These are phyloP conservation scores for Dasyurus viverrinus DNA, from an alignment of 2,113 vertebrate genomes.

Conservation along the genomic window DNA sequence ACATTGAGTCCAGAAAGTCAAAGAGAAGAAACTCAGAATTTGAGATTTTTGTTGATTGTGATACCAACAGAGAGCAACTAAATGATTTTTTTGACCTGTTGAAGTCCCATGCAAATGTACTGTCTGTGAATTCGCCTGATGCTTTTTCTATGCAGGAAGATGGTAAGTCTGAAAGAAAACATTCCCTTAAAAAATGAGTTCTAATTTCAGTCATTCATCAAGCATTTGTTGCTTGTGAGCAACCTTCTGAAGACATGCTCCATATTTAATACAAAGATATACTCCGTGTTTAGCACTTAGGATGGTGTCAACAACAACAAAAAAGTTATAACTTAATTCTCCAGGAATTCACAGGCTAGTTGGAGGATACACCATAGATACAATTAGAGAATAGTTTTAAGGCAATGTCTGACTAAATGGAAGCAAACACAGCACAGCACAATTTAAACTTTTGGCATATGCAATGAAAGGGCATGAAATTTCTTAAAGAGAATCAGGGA, in stretches of 20 bases:
- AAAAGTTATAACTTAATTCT: constrained; percentile 7
- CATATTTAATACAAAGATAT: not conserved
- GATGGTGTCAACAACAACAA: not conserved
- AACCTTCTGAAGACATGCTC: not conserved
- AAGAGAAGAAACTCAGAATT: constrained; percentile 96
- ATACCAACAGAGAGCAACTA: constrained; percentile 94
- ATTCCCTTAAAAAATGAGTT: not conserved
- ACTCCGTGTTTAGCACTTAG: not conserved
- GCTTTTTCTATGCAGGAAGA: constrained; percentile 86
- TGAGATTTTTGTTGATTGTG: constrained; percentile 97
- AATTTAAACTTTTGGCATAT: not conserved
- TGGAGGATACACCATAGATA: constrained; percentile 10
- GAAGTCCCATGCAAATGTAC: constrained; percentile 89
- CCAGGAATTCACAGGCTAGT: not conserved
- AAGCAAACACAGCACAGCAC: not conserved
- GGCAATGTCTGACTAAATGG: not conserved
- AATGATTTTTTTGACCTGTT: constrained; percentile 95
- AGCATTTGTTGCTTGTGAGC: not conserved
- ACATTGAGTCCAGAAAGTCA: constrained; percentile 97
- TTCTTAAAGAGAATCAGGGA: not conserved
- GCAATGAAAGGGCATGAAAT: not conserved
- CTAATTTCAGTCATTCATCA: not conserved
- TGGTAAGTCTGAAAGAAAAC: constrained; percentile 81
- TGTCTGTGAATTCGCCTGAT: constrained; percentile 90
- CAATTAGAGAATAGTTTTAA: constrained; percentile 26